Evolutionary conservation across 1,140 invertebrate species (phyloP).

Genomic region (Mercenaria mercenaria): DNA sequence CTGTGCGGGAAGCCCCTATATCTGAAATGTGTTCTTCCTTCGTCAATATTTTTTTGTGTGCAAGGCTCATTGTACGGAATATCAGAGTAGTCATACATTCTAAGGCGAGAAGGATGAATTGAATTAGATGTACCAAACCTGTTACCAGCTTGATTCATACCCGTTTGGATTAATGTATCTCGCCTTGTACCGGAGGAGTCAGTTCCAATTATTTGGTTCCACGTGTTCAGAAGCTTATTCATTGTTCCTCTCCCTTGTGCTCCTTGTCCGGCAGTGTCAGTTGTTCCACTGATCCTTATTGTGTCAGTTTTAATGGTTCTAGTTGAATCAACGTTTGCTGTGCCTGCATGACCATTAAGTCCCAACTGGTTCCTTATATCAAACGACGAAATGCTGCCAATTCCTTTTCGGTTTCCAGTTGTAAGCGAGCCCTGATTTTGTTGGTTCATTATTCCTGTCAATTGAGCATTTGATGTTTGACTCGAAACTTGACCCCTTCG

Average conservation of each 20-base stretch:
- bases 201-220: not conserved
- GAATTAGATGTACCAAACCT: too few species aligned
- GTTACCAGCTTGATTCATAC: not conserved
- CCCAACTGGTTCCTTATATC: constrained; percentile 12
- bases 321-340: not conserved
- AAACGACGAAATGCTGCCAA: not conserved
- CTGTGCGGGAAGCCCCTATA: constrained; percentile 23
- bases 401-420: not conserved
- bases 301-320: not conserved
- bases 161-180: not conserved
- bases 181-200: not conserved
- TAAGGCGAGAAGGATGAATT: constrained; percentile 47
- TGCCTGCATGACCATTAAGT: not conserved
- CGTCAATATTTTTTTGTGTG: constrained; percentile 33
- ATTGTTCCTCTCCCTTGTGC: not conserved
- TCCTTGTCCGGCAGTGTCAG: not conserved
- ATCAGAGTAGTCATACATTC: constrained; percentile 36
- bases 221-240: constrained; percentile 12
- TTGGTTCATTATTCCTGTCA: not conserved
- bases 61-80: constrained; percentile 50
- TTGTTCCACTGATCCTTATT: not conserved
- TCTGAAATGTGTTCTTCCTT: constrained; percentile 37
- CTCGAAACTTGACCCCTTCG: not conserved
- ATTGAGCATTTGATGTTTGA: not conserved
- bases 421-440: not conserved